A percentile compares a stretch with the other conserved stretches of the same genome.
phyloP scores from a whole-genome alignment of 2,888 invertebrate genomes.

The Pristionchus mayeri region DNA sequence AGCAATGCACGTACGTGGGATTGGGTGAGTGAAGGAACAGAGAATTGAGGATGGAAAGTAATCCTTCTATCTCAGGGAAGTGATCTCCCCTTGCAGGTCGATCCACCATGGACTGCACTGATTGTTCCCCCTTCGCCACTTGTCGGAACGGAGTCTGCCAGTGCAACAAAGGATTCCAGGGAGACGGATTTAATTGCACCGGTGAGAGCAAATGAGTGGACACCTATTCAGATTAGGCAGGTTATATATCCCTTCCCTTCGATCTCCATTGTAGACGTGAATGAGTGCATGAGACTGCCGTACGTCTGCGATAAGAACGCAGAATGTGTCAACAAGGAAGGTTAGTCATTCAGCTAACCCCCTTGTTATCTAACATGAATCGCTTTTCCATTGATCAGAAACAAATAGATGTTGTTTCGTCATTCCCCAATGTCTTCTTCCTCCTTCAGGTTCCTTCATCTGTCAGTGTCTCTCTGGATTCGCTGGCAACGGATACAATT shows the following conservation, averaged over 20 bases:
- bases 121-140: slow-evolving; percentile 65
- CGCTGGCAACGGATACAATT: slow-evolving; percentile 73
- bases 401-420: not conserved
- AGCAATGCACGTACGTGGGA: slow-evolving; percentile 70
- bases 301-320: slow-evolving; percentile 71
- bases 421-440: not conserved
- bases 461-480: slow-evolving; percentile 70
- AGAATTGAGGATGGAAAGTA: not conserved
- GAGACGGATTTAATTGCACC: slow-evolving; percentile 73
- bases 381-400: too few species aligned
- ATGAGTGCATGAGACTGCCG: slow-evolving; percentile 68
- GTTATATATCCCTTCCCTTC: too few species aligned
- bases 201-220: too few species aligned
- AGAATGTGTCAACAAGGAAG: slow-evolving; percentile 70
- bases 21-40: slow-evolving; percentile 56
- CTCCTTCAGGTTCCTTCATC: slow-evolving; percentile 60
- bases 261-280: slow-evolving; percentile 67
- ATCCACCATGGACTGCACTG: slow-evolving; percentile 65
- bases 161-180: slow-evolving; percentile 70
- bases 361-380: not conserved
- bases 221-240: not conserved
- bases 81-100: slow-evolving; percentile 55
- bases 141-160: slow-evolving; percentile 70
- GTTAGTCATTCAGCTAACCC: not conserved
- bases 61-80: too few species aligned